Evolutionary conservation across 1,140 invertebrate genomes (phyloP).

Genomic region (Listronotus bonariensis): DNA sequence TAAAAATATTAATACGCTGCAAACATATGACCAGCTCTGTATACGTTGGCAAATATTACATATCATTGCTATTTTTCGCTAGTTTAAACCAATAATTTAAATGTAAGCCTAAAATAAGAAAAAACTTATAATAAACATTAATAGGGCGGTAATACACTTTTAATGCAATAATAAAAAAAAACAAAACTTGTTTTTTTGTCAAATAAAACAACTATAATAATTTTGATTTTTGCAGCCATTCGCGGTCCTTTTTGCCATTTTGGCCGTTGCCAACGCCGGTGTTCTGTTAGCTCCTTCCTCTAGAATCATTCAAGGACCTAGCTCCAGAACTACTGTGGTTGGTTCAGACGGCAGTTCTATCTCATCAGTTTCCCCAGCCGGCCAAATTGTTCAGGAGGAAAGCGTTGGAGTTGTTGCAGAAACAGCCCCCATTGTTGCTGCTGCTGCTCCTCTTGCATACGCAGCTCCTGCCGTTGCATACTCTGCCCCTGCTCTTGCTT

Average conservation of each 20-base stretch:
- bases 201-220: too few species aligned
- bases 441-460: neutral
- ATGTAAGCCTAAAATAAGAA: too few species aligned
- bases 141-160: too few species aligned
- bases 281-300: slow-evolving; percentile 35
- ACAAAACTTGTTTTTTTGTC: too few species aligned
- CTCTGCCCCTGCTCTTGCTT: neutral
- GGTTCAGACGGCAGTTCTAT: slow-evolving; percentile 46
- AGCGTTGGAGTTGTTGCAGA: slow-evolving; percentile 30
- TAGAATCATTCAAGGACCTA: slow-evolving; percentile 44
- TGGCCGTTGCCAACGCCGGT: slow-evolving; percentile 35
- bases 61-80: too few species aligned
- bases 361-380: slow-evolving; percentile 40
- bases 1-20: too few species aligned
- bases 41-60: too few species aligned
- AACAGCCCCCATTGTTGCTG: slow-evolving; percentile 31
- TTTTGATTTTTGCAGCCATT: neutral
- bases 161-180: too few species aligned
- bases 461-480: neutral
- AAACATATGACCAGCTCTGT: too few species aligned
- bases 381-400: slow-evolving; percentile 41
- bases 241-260: slow-evolving; percentile 16
- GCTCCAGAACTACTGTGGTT: slow-evolving; percentile 40
- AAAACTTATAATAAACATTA: too few species aligned
- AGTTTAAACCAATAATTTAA: too few species aligned